A percentile compares a stretch with the other conserved stretches of the same genome.
phyloP scores from a whole-genome alignment of 2,113 vertebrate genomes.

The Anarhynchus alexandrinus region DNA sequence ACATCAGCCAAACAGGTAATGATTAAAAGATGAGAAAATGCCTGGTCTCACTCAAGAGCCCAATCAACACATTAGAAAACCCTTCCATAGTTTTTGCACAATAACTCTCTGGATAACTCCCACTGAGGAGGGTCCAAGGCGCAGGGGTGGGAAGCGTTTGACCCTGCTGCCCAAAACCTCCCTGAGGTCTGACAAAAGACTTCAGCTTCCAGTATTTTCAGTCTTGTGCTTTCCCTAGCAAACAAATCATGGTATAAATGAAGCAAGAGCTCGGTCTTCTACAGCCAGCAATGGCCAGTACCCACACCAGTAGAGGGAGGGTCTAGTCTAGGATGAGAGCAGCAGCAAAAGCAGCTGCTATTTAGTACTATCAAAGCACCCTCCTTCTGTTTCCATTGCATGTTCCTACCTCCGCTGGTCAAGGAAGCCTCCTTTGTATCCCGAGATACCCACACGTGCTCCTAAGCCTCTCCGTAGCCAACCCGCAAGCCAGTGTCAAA shows the following conservation, averaged over 20 bases:
- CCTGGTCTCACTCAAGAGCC: not conserved
- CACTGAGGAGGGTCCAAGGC: not conserved
- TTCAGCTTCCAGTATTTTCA: not conserved
- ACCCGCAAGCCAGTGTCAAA: not conserved
- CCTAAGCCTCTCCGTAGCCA: not conserved
- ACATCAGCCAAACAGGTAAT: conserved; percentile 23
- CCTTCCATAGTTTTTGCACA: not conserved
- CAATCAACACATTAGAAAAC: conserved; percentile 7
- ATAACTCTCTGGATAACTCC: not conserved
- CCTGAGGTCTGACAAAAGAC: not conserved
- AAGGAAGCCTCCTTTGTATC: not conserved
- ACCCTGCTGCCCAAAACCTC: not conserved
- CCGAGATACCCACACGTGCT: not conserved
- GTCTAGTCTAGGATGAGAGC: not conserved
- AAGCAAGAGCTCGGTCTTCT: not conserved
- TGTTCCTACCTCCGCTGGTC: not conserved
- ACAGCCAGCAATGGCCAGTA: not conserved
- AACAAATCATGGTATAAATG: not conserved
- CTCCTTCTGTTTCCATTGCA: not conserved
- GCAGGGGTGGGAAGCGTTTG: not conserved
- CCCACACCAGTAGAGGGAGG: not conserved
- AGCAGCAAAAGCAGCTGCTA: not conserved
- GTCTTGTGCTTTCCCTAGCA: not conserved
- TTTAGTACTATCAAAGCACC: not conserved
- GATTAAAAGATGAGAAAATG: conserved; percentile 39